A percentile compares a stretch with the other conserved stretches of the same genome.
Evolutionary conservation across 1,140 invertebrate genomes (phyloP).

Genomic region (Tetragnatha versicolor): DNA sequence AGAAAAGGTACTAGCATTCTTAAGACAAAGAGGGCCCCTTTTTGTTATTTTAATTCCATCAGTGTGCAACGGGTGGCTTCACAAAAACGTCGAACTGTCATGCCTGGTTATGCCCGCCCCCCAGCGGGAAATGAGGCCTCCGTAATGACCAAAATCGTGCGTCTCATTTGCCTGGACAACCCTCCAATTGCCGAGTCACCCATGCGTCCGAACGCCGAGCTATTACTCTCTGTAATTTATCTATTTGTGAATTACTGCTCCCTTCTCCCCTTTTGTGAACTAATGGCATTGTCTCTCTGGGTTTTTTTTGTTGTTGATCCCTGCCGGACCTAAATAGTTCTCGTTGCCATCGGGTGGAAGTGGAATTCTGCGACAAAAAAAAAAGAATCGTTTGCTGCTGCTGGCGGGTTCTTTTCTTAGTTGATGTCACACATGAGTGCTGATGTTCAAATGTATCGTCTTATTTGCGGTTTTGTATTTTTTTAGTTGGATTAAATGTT

Average conservation of each 20-base stretch:
- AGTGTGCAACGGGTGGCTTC: constrained; percentile 6
- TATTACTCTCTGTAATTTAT: constrained; percentile 51
- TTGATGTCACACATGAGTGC: constrained; percentile 13
- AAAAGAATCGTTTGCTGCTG: neutral
- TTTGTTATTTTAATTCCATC: constrained; percentile 7
- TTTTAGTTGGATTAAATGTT: too few species aligned
- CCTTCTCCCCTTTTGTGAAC: constrained; percentile 7
- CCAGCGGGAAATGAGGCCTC: constrained; percentile 38
- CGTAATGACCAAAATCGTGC: constrained; percentile 44
- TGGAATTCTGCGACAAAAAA: constrained; percentile 13
- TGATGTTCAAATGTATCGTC: constrained; percentile 1
- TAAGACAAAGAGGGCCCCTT: too few species aligned
- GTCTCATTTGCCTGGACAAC: constrained; percentile 43
- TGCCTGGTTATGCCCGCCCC: constrained; percentile 50
- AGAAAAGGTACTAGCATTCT: too few species aligned
- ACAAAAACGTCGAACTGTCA: constrained; percentile 39
- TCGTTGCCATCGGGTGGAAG: constrained; percentile 9
- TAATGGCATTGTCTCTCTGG: constrained; percentile 44
- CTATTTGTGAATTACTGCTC: constrained; percentile 53
- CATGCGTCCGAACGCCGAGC: constrained; percentile 40
- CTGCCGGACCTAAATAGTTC: constrained; percentile 5
- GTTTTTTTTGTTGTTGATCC: neutral
- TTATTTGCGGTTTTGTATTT: neutral
- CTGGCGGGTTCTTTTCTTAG: neutral
- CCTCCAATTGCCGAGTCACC: constrained; percentile 36